Conservation (phyloP, 2,113 vertebrate species). For the Melanostigma gelatinosum region DNA sequence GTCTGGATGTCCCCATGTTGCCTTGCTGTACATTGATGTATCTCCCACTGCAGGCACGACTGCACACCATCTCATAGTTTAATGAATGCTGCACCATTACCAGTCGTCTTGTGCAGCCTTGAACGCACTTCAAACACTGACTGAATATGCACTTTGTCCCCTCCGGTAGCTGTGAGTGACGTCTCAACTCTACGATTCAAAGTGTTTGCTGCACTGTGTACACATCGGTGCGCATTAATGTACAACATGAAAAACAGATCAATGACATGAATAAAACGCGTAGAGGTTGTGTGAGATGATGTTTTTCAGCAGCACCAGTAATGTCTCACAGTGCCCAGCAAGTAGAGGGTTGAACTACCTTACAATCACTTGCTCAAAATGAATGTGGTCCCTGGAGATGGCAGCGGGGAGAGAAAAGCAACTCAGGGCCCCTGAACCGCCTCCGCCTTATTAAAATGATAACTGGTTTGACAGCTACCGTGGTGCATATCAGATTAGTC, state of each 20-base stretch:
- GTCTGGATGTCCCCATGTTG: background rate
- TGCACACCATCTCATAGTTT: background rate
- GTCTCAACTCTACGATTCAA: too few species aligned
- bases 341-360: background rate
- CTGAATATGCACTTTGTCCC: constrained; percentile 1
- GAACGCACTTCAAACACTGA: constrained; percentile 9
- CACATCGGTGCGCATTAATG: background rate
- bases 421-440: constrained; percentile 14
- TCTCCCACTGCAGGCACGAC: background rate
- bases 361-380: constrained; percentile 14
- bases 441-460: constrained; percentile 63
- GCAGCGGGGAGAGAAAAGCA: constrained; percentile 6
- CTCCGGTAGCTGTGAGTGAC: too few species aligned
- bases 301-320: background rate
- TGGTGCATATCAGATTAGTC: constrained; percentile 37
- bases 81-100: background rate
- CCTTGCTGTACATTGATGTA: background rate
- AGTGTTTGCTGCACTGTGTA: background rate
- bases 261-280: background rate
- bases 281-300: background rate
- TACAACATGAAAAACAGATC: too few species aligned
- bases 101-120: background rate
- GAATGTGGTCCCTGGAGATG: constrained; percentile 28
- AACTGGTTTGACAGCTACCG: constrained; percentile 51
- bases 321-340: background rate